Evolutionary conservation across 2,113 vertebrate species (phyloP).

Genomic region (Megalops atlanticus): DNA sequence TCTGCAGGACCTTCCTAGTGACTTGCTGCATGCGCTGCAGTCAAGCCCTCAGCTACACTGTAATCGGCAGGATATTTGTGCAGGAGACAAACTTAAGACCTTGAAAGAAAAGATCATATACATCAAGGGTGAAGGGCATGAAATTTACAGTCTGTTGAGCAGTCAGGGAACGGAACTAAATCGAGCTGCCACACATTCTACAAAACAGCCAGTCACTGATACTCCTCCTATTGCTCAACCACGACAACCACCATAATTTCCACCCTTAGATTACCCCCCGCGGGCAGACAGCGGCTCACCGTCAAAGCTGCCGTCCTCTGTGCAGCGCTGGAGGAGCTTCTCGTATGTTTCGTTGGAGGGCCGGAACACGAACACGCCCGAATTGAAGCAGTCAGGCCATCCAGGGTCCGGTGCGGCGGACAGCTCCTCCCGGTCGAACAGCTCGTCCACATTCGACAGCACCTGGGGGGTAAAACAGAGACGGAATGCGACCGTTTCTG

Average conservation of each 20-base stretch:
- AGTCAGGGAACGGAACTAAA: too few species aligned
- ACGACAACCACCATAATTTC: not conserved
- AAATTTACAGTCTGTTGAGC: too few species aligned
- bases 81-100: too few species aligned
- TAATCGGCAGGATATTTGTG: too few species aligned
- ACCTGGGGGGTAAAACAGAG: slow-evolving; percentile 66
- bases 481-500: too few species aligned
- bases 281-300: too few species aligned
- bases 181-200: too few species aligned
- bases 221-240: not conserved
- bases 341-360: slow-evolving; percentile 88
- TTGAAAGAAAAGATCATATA: too few species aligned
- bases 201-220: not conserved
- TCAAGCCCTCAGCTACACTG: too few species aligned
- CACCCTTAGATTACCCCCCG: too few species aligned
- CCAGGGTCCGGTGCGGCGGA: slow-evolving; percentile 96
- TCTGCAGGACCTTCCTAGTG: not conserved
- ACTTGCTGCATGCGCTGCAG: too few species aligned
- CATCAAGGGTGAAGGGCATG: too few species aligned
- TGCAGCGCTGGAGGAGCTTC: slow-evolving; percentile 80
- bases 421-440: slow-evolving; percentile 93
- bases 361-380: slow-evolving; percentile 90
- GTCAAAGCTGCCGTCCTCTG: slow-evolving; percentile 94
- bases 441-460: slow-evolving; percentile 91
- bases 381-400: slow-evolving; percentile 99